Evolutionary conservation across 2,113 vertebrate genomes (phyloP), one percentile per base, ranked within the genome.

Genomic region (Rhynchomys soricoides): DNA sequence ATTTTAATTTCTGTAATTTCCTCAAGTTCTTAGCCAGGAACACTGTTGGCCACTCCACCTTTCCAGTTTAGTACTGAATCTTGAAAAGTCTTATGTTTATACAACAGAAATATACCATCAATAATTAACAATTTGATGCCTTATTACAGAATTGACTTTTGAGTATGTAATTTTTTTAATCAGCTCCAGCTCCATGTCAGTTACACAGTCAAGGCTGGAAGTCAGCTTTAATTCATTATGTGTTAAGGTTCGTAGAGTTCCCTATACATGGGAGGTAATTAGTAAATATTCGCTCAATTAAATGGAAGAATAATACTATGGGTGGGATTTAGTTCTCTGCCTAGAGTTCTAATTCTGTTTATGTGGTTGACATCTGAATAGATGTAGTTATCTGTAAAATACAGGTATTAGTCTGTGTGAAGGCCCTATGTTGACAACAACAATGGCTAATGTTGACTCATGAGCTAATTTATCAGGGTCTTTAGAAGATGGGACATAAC

Each of bases 1-100:
- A 40, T 86, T 94, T 98, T 75, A 95, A 95, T 91, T 89, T 96
- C 71, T 87, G 22, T 29, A 78, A 85, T 83, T 71, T 93, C 31
- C 62, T 50, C 57, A 89, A 79, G 5, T 31, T 73, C 89, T 77
- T 66, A 68, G 21, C 4, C 4, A 92, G 21, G 17, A 64, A 48
- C 24, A 43, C 12, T 75, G 3, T 17, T 93, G 22, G 26, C 29
- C 37, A 62, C 68, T 16, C 94, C 66, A 83, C 62, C n/a, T 93
- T 95, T 94, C 77, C 15, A 91, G 31, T 0, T 79, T 73, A 95
- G 43, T 48, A 78, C 6, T n/a, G 22, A 93, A 78, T 19, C 68
- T 10, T 40, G 7, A 92, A 78, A 97, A 31, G 17, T 66, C 34
- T 93, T 93, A 31, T 59, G 71, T 90, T 96, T 82, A 78, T 7